Percentiles rank a stretch among this genome's conserved stretches.
phyloP scores from a whole-genome alignment of 2,888 invertebrate genomes.

The Drosophila antonietae region DNA sequence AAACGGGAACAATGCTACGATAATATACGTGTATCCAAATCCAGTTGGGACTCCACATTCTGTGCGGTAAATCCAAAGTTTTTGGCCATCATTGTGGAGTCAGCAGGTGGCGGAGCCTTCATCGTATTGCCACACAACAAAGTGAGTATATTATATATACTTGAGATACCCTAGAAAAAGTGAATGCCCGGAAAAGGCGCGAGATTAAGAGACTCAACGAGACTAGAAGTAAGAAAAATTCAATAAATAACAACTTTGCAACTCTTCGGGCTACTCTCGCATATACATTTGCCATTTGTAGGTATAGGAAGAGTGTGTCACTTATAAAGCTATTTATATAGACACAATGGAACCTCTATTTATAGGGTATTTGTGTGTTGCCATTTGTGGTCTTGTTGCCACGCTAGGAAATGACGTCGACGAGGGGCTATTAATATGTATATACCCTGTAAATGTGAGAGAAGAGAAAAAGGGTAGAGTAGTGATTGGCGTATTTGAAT shows the following conservation, averaged over 20 bases:
- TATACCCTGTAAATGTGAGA: neutral
- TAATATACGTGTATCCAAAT: constrained; percentile 98
- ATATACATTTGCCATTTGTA: constrained; percentile 5
- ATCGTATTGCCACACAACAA: constrained; percentile 97
- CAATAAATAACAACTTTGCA: neutral
- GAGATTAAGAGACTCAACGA: neutral
- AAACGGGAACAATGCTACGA: constrained; percentile 99
- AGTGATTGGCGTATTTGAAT: too few species aligned
- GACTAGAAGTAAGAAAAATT: neutral
- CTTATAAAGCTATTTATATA: constrained; percentile 20
- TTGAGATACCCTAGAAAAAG: constrained; percentile 8
- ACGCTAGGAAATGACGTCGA: constrained; percentile 63
- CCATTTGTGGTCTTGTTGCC: constrained; percentile 72
- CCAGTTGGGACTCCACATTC: constrained; percentile 99
- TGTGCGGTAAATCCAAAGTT: constrained; percentile 99
- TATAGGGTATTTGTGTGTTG: constrained; percentile 54
- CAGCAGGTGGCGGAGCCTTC: constrained; percentile 98
- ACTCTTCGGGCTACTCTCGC: neutral
- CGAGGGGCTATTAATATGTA: neutral
- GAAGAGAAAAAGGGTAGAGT: neutral
- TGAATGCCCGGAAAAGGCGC: neutral
- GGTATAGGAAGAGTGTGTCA: constrained; percentile 14
- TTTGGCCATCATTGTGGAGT: constrained; percentile 98
- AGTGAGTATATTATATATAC: constrained; percentile 86
- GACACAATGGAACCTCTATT: constrained; percentile 61